phyloP scores from a whole-genome alignment of 2,113 vertebrate genomes.

The Anarhynchus alexandrinus region DNA sequence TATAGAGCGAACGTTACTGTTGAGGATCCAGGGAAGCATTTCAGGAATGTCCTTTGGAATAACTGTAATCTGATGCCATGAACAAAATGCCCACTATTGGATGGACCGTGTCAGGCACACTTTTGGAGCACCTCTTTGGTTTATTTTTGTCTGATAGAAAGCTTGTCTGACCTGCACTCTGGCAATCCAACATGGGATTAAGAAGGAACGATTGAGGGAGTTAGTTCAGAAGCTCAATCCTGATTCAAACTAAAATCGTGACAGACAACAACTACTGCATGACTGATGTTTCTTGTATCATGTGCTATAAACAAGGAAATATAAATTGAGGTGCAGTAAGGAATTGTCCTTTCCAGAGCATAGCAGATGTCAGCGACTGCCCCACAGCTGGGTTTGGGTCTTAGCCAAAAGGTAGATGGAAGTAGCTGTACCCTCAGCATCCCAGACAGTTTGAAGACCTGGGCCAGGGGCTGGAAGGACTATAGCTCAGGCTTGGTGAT shows the following conservation, averaged over 20 bases:
- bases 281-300: background rate
- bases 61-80: background rate
- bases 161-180: background rate
- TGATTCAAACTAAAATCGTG: background rate
- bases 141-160: background rate
- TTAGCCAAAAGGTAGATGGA: background rate
- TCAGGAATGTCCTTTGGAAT: background rate
- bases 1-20: fast-evolving
- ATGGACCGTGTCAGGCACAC: background rate
- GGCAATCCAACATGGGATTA: background rate
- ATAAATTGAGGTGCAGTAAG: background rate
- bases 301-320: background rate
- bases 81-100: background rate
- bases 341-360: background rate
- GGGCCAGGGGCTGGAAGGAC: background rate
- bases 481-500: background rate
- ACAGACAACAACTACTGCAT: background rate
- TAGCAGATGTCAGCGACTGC: background rate
- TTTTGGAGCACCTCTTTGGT: background rate
- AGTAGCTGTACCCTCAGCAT: background rate
- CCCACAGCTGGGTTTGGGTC: background rate
- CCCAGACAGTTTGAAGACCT: background rate
- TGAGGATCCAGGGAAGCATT: background rate
- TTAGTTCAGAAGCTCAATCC: background rate
- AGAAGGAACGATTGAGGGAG: background rate